These are phyloP conservation scores for Pemphredon lugubris DNA, from an alignment of 2,888 invertebrate genomes.

Conservation along the genomic window DNA sequence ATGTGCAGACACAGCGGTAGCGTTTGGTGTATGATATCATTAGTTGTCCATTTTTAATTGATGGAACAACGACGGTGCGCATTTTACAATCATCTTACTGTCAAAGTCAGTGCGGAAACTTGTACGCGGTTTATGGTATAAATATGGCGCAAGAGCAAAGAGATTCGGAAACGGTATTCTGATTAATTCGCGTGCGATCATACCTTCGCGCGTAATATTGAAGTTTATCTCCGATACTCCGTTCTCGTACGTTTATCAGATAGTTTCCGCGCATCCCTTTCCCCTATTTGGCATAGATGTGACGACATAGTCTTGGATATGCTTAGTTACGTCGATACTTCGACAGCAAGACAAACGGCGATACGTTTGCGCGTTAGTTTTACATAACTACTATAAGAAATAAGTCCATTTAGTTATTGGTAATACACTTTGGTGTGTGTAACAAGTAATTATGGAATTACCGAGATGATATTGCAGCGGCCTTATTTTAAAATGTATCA, in stretches of 20 bases:
- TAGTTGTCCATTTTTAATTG: slow-evolving; percentile 40
- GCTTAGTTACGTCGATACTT: slow-evolving; percentile 66
- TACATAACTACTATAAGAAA: slow-evolving; percentile 63
- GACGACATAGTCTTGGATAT: slow-evolving; percentile 70
- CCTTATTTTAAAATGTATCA: slow-evolving; percentile 42
- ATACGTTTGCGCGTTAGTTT: slow-evolving; percentile 56
- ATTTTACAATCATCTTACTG: slow-evolving; percentile 62
- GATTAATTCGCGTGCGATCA: slow-evolving; percentile 29
- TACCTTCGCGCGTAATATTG: not conserved
- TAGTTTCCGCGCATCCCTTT: slow-evolving; percentile 57
- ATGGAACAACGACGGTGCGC: slow-evolving; percentile 58
- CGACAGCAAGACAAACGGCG: slow-evolving; percentile 67
- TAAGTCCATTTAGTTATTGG: slow-evolving; percentile 57
- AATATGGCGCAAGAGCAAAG: slow-evolving; percentile 53
- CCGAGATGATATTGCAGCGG: slow-evolving; percentile 58
- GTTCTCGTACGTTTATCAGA: not conserved
- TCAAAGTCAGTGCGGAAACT: slow-evolving; percentile 59
- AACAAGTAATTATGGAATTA: slow-evolving; percentile 62
- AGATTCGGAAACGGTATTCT: slow-evolving; percentile 54
- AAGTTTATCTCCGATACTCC: too few species aligned
- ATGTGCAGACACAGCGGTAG: slow-evolving; percentile 77
- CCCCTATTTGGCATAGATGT: slow-evolving; percentile 63
- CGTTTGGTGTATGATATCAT: slow-evolving; percentile 72
- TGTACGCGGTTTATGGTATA: slow-evolving; percentile 58
- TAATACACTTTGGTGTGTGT: slow-evolving; percentile 62